Evolutionary conservation across 2,888 invertebrate species (phyloP), one percentile per base, ranked within the genome.

Genomic region (Caenorhabditis becei): DNA sequence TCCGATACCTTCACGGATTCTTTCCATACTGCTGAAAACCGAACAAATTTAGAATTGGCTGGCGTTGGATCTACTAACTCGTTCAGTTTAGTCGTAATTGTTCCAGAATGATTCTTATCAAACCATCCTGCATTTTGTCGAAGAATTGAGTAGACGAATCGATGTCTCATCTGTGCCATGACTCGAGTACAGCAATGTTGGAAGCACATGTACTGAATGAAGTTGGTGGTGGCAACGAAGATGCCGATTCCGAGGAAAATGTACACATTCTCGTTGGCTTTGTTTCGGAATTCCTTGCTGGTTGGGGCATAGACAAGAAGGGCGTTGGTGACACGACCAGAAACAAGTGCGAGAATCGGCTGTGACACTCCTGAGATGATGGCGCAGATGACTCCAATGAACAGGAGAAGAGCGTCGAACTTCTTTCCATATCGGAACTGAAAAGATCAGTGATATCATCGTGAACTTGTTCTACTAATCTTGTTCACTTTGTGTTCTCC

Each of bases 71-170:
- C 26, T 2, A 69, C 86, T 71, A 16, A 88, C 88, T 88, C 88
- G 72, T 88, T 87, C 44, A 88, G 82, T 47, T 82, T 85, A 7
- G 87, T 87, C 0, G 88, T 87, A 11, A 88, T 79, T 20, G 84
- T 82, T 28, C 88, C 88, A 2, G 84, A 84, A 71, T 88, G 88
- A 54, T 88, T 83, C 69, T 84, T 85, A 65, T 88, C 88, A 54
- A 87, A 87, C 88, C 88, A 88, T 47, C 88, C 88, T 20, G 88
- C 88, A 65, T 88, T 88, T 61, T 88, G 88, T 58, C 88, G 66
- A 11, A 88, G 80, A 26, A 88, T 81, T 4, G 88, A 84, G 47
- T 71, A 51, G 56, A 88, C 77, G 74, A 83, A 87, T 26, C 80
- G 70, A 47, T 85, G 83, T 37, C 88, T 77, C 66, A 87, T 82